Evolutionary conservation across 2,113 vertebrate genomes (phyloP), one percentile per base, ranked within the genome.

Genomic region (Oophaga pumilio): DNA sequence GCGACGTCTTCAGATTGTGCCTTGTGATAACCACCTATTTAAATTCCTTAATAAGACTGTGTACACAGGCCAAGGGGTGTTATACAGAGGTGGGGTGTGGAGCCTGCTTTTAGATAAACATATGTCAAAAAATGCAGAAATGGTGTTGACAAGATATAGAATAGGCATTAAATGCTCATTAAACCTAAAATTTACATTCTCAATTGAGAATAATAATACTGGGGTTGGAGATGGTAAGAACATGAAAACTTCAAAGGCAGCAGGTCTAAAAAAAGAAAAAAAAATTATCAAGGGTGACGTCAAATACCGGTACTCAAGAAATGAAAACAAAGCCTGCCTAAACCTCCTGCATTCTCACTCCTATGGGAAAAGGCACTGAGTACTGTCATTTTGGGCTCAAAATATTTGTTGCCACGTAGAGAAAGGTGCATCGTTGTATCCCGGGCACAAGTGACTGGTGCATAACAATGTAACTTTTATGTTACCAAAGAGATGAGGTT

Each of bases 11-110:
- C 28, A 82, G 79, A 82, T 82, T 49, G 57, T 49, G 79, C 18
- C 49, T 82, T 82, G 59, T 50, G 79, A 82, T 64, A 82, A 11
- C 76, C 28, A 82, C 33, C 57, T 81, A 33, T 81, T 81, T 17
- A 10, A 62, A 81, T 59, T 60, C 57, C 56, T 62, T 28, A 2
- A 43, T 43, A 6, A n/a, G 17, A 33, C 15, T 82, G 79, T 64
- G 8, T 82, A 60, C 26, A 33, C 79, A 8, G 59, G 24, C 18
- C 57, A 43, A n/a, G n/a, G 49, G 28, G 49, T 13, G 0, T 28
- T 62, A 11, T 33, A 59, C 49, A 10, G 28, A n/a, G 4, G 33
- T 43, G 33, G 59, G 17, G 59, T 49, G 79, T 82, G 59, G 57
- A 13, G 50, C 69, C 69, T 71, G 28, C 28, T 49, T 43, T 28